Evolutionary conservation across 2,888 invertebrate genomes (phyloP), one percentile per base, ranked within the genome.

Genomic region (Drosophila borborema): DNA sequence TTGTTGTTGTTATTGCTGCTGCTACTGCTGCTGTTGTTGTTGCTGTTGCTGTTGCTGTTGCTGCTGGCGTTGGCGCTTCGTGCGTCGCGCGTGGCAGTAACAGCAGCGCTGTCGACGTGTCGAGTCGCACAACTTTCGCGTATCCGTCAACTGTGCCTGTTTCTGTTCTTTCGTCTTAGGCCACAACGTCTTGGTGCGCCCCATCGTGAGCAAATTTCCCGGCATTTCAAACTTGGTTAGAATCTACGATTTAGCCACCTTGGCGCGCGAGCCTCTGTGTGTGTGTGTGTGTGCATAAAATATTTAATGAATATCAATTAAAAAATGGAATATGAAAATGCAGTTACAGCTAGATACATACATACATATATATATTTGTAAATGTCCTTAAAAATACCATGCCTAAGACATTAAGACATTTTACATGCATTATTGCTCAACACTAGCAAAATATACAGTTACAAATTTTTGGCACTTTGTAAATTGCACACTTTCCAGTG

Each of bases 81-180:
- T 72, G 77, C 49, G 77, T 69, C 70, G 51, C 65, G 70, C 74
- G 65, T 69, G 80, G 69, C 83, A 82, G 82, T 83, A 83, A 76
- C 77, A 78, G 74, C 85, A 87, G 83, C 77, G 85, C 87, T 74
- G 85, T 87, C 79, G 82, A 85, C 85, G 89, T 86, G 89, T 83
- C 85, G 79, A 85, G 80, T 81, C 80, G 81, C 79, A 81, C 55
- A 80, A 80, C 55, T 76, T 80, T 81, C 65, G 63, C 77, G 80
- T 80, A 69, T 74, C 71, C 64, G 74, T 78, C 67, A 68, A 59
- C 54, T 64, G 45, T 34, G 16, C 31, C 49, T 36, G 60, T 31
- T 28, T 60, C 14, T 48, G 28, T 58, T 34, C n/a, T 58, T 20
- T 41, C 40, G 34, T 36, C 41, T 55, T 41, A 23, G 58, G 34